Evolutionary conservation across 2,113 vertebrate genomes (phyloP).

Genomic region (Hippopotamus amphibius): DNA sequence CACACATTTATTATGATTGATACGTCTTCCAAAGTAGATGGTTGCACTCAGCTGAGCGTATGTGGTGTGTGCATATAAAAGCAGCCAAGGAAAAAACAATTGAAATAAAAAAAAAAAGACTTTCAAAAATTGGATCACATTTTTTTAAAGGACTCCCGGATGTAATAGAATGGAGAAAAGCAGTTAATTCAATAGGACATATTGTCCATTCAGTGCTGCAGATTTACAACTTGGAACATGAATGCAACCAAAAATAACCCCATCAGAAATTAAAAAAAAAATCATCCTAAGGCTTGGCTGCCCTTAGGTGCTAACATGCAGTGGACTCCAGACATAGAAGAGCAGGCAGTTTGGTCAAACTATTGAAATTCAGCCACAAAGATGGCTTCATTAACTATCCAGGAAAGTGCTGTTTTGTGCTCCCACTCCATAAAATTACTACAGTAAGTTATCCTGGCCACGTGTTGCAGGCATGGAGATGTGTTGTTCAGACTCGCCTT

Average conservation of each 20-base stretch:
- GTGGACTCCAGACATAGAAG: not conserved
- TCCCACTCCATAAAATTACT: not conserved
- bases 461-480: not conserved
- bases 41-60: not conserved
- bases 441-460: not conserved
- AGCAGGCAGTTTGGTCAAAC: not conserved
- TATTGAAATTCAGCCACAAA: not conserved
- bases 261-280: not conserved
- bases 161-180: not conserved
- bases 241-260: not conserved
- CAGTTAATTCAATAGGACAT: not conserved
- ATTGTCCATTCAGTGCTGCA: not conserved
- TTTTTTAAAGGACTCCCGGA: slow-evolving; percentile 39
- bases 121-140: not conserved
- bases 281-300: not conserved
- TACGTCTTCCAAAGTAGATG: not conserved
- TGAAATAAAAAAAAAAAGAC: not conserved
- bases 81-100: not conserved
- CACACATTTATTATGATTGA: not conserved
- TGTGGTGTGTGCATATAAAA: not conserved
- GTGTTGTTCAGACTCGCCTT: not conserved
- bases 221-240: not conserved
- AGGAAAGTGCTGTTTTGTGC: not conserved
- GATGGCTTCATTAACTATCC: not conserved
- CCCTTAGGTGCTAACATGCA: not conserved